phyloP scores from a whole-genome alignment of 37 sponge, comb jelly and placozoan genomes.

The Tethya wilhelma region DNA sequence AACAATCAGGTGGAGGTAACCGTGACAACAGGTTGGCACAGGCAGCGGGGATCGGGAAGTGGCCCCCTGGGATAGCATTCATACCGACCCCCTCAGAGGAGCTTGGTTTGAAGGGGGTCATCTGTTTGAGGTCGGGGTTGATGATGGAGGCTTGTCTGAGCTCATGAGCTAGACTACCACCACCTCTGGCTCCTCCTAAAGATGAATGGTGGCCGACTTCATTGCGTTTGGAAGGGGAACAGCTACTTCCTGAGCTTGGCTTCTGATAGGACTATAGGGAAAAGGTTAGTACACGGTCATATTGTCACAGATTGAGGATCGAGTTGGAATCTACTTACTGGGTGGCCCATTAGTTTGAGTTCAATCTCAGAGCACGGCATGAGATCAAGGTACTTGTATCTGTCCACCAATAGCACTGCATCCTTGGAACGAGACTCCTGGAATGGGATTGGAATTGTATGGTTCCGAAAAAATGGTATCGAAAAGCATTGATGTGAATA shows the following conservation, averaged over 20 bases:
- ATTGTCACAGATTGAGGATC: too few species aligned
- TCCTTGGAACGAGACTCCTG: constrained; percentile 49
- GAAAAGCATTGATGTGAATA: too few species aligned
- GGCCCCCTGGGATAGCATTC: constrained; percentile 79
- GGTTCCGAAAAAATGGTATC: too few species aligned
- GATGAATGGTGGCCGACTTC: too few species aligned
- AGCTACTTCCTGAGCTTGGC: too few species aligned
- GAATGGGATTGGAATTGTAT: not conserved
- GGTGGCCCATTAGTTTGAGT: constrained; percentile 88
- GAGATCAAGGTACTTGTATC: constrained; percentile 90
- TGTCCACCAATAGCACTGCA: constrained; percentile 79
- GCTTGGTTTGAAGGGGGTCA: constrained; percentile 85
- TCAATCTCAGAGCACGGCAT: constrained; percentile 84
- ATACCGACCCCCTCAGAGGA: constrained; percentile 75
- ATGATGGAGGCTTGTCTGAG: constrained; percentile 21
- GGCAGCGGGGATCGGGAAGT: constrained; percentile 84
- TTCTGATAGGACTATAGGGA: too few species aligned
- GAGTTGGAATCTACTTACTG: constrained; percentile 42
- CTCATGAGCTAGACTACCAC: not conserved
- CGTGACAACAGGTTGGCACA: constrained; percentile 61
- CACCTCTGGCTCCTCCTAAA: not conserved
- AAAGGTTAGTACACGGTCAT: too few species aligned
- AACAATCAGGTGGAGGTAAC: constrained; percentile 91
- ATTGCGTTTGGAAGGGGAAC: not conserved
- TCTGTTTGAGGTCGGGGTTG: constrained; percentile 86